A percentile compares a stretch with the other conserved stretches of the same genome.
These are phyloP conservation scores for Luperina testacea DNA, from an alignment of 2,888 invertebrate species.

Conservation along the genomic window DNA sequence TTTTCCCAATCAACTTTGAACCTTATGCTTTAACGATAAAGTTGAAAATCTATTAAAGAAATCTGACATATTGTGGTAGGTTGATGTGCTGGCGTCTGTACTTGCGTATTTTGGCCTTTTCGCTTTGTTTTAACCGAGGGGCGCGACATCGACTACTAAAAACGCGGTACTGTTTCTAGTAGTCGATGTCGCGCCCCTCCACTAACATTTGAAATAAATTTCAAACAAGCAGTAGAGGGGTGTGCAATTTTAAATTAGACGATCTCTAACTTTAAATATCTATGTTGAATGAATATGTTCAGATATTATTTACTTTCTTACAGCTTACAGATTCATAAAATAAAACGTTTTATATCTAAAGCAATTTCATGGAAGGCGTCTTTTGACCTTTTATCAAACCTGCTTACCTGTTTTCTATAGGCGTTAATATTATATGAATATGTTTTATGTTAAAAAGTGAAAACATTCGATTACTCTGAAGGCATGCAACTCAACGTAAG, in stretches of 20 bases:
- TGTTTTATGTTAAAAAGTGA: conserved; percentile 17
- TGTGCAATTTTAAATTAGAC: background rate
- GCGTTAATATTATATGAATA: conserved; percentile 16
- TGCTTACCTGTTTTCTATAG: conserved; percentile 26
- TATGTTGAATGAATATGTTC: background rate
- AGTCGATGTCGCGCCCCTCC: background rate
- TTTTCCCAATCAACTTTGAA: no score
- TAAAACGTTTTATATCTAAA: background rate
- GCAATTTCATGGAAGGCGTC: background rate
- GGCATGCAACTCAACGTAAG: conserved; percentile 36
- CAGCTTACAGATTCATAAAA: background rate
- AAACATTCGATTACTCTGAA: conserved; percentile 12
- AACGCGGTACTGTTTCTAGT: background rate
- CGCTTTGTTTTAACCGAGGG: background rate
- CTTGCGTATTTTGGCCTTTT: background rate
- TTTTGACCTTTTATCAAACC: conserved; percentile 6
- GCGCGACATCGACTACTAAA: no score
- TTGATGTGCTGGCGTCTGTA: no score
- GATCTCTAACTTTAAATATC: background rate
- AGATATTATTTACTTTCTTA: background rate
- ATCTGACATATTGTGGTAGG: no score
- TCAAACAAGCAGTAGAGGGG: background rate
- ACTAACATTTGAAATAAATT: background rate
- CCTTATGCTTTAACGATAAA: no score
- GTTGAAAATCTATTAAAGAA: no score